phyloP scores from a whole-genome alignment of 2,797 vertebrate species.

The Phrynocephalus guinanensis region DNA sequence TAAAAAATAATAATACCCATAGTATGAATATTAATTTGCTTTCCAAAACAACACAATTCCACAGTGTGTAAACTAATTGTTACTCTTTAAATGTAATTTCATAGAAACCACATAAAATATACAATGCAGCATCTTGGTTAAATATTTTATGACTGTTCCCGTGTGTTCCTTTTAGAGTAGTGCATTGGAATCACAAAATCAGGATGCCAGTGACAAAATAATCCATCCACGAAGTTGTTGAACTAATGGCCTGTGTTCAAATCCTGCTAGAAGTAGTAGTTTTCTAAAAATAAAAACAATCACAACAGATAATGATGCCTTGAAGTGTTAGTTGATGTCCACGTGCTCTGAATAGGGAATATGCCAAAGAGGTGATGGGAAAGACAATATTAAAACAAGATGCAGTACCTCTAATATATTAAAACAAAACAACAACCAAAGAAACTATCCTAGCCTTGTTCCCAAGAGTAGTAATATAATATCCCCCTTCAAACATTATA shows the following conservation, averaged over 20 bases:
- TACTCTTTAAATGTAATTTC: constrained; percentile 72
- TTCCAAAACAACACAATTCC: constrained; percentile 69
- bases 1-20: constrained; percentile 15
- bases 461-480: neutral
- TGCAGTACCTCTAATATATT: neutral
- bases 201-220: constrained; percentile 56
- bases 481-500: neutral
- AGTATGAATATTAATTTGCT: constrained; percentile 56
- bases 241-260: constrained; percentile 30
- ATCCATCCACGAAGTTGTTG: constrained; percentile 35
- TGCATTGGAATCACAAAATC: constrained; percentile 50
- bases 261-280: constrained; percentile 39
- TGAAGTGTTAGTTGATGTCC: constrained; percentile 44
- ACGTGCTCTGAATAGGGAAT: constrained; percentile 35
- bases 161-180: constrained; percentile 44
- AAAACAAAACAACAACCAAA: neutral
- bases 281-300: neutral
- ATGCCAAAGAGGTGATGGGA: neutral
- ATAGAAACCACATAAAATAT: constrained; percentile 74
- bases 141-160: constrained; percentile 51
- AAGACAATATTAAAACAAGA: neutral
- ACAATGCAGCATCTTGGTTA: constrained; percentile 64
- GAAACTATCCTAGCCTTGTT: neutral
- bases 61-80: constrained; percentile 74
- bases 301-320: constrained; percentile 24